phyloP scores from a whole-genome alignment of 2,888 invertebrate genomes.

The Drosophila affinis region DNA sequence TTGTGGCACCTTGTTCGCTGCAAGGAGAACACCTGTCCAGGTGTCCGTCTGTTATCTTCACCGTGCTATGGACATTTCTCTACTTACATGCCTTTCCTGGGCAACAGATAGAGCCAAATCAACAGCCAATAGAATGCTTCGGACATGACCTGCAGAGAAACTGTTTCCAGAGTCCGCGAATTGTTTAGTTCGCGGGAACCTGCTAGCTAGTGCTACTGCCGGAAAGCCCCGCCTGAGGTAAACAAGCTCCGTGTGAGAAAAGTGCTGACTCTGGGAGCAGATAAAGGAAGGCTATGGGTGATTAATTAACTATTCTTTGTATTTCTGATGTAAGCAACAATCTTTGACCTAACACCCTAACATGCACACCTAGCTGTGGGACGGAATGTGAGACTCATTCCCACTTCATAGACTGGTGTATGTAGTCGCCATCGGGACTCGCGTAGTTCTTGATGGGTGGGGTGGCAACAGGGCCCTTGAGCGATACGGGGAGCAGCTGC shows the following conservation, averaged over 20 bases:
- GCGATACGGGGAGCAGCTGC: conserved; percentile 87
- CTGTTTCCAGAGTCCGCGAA: neutral
- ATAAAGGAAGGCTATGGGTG: neutral
- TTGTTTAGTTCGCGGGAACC: neutral
- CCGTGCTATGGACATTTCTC: neutral
- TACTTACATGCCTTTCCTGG: neutral
- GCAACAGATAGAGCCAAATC: neutral
- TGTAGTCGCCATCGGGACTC: conserved; percentile 95
- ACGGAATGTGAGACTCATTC: conserved; percentile 79
- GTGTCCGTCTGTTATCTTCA: neutral
- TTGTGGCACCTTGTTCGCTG: neutral
- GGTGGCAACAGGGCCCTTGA: conserved; percentile 91
- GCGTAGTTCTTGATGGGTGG: conserved; percentile 92
- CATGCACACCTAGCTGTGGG: neutral
- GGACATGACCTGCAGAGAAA: neutral
- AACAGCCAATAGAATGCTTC: neutral
- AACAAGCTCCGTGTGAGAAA: neutral
- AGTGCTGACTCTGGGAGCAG: neutral
- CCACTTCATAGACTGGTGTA: conserved; percentile 92
- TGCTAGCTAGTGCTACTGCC: neutral
- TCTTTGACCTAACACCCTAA: conserved; percentile 26
- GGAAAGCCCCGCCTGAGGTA: neutral
- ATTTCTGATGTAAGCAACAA: conserved; percentile 43
- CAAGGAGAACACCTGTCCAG: neutral
- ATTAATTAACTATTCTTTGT: conserved; percentile 30